These are phyloP conservation scores for Tricholaema leucomelas DNA, from an alignment of 2,113 vertebrate genomes.

Conservation along the genomic window DNA sequence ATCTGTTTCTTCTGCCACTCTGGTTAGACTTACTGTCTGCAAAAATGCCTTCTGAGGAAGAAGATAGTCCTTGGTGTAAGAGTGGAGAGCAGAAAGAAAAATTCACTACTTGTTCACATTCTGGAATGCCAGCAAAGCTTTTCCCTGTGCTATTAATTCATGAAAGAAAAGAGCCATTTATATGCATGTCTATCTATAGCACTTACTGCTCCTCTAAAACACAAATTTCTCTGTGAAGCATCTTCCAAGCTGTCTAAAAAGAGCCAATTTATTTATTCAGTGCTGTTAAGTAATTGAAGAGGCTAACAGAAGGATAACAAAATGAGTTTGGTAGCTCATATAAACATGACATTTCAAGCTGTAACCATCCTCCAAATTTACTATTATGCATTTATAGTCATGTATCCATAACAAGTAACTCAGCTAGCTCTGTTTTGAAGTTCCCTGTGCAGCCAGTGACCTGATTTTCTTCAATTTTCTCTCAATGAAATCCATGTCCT, in stretches of 20 bases:
- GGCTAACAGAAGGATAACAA: neutral
- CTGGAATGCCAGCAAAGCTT: neutral
- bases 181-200: neutral
- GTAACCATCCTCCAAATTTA: neutral
- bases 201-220: neutral
- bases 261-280: neutral
- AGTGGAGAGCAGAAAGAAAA: neutral
- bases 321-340: neutral
- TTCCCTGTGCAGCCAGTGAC: neutral
- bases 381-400: neutral
- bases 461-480: constrained; percentile 13
- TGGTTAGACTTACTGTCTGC: neutral
- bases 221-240: neutral
- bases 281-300: constrained; percentile 4
- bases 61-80: neutral
- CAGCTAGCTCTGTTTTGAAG: neutral
- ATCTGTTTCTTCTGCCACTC: neutral
- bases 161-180: neutral
- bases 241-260: constrained; percentile 11
- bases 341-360: neutral
- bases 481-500: neutral
- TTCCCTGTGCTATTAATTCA: neutral
- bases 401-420: neutral
- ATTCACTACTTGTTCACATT: neutral
- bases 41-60: neutral